Percentiles rank a stretch among this genome's conserved stretches.
Evolutionary conservation across 2,797 vertebrate species (phyloP).

Genomic region (Sarcoramphus papa): DNA sequence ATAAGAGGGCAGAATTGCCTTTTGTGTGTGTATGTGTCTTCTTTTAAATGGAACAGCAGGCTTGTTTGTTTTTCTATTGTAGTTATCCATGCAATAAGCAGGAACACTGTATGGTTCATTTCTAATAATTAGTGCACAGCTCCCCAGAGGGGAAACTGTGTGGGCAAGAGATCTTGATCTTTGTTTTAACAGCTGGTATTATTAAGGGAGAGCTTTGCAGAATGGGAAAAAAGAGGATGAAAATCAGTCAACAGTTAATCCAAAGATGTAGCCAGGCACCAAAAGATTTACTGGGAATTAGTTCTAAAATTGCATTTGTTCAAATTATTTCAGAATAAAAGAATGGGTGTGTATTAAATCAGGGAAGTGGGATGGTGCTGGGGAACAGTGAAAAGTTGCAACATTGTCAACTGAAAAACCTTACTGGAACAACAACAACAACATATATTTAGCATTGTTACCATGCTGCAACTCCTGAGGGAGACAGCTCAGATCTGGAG

Average conservation of each 20-base stretch:
- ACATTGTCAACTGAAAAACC: constrained; percentile 23
- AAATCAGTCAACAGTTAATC: constrained; percentile 38
- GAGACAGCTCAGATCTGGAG: not conserved
- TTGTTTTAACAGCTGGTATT: constrained; percentile 63
- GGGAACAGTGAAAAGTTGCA: constrained; percentile 32
- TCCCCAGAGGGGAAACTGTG: constrained; percentile 14
- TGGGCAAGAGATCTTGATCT: constrained; percentile 1
- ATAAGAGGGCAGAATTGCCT: not conserved
- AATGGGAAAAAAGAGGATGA: not conserved
- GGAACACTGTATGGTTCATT: not conserved
- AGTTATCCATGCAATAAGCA: not conserved
- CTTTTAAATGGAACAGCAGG: not conserved
- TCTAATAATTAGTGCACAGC: constrained; percentile 42
- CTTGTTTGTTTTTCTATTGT: constrained; percentile 13
- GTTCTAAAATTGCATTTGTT: constrained; percentile 26
- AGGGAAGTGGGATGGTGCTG: constrained; percentile 4
- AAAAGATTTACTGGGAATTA: constrained; percentile 33
- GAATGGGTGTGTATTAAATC: constrained; percentile 6
- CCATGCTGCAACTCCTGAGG: constrained; percentile 23
- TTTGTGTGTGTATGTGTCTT: not conserved
- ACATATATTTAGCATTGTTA: constrained; percentile 49
- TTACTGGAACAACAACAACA: not conserved
- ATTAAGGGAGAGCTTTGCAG: not conserved
- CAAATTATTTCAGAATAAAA: not conserved
- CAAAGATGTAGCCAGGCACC: constrained; percentile 18